Evolutionary conservation across 2,888 invertebrate species (phyloP).

Genomic region (Andrena bucephala): DNA sequence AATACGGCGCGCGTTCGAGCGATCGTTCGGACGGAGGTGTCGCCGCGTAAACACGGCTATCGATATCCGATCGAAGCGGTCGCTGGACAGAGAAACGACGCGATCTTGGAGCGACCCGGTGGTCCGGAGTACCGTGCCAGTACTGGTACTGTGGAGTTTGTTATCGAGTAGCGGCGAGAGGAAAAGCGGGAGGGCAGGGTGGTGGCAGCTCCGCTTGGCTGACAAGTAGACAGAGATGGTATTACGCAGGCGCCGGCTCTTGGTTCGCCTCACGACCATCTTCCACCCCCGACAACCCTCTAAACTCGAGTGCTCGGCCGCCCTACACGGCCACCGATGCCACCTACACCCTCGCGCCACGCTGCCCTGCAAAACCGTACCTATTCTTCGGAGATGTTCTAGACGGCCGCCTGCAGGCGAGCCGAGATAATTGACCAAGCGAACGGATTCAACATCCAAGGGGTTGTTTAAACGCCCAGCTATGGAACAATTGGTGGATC

Average conservation of each 20-base stretch:
- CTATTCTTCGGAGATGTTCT: conserved; percentile 23
- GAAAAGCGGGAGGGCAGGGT: conserved; percentile 71
- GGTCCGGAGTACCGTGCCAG: conserved; percentile 82
- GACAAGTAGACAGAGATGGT: conserved; percentile 69
- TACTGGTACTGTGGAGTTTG: conserved; percentile 82
- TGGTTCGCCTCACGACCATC: conserved; percentile 34
- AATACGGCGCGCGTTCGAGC: not conserved
- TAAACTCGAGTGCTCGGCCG: conserved; percentile 39
- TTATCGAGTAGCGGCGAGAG: conserved; percentile 78
- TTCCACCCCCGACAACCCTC: conserved; percentile 37
- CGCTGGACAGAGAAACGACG: conserved; percentile 23
- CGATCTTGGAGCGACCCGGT: conserved; percentile 73
- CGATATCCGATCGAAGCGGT: conserved; percentile 38
- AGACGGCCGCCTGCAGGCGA: not conserved
- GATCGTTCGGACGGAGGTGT: conserved; percentile 11
- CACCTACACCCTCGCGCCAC: conserved; percentile 30
- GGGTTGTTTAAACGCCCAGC: not conserved
- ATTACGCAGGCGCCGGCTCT: conserved; percentile 66
- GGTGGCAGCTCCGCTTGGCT: conserved; percentile 80
- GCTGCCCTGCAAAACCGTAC: conserved; percentile 14
- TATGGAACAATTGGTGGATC: not conserved
- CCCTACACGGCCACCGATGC: conserved; percentile 51
- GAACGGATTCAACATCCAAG: not conserved
- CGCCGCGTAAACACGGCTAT: conserved; percentile 55
- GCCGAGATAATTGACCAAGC: not conserved